These are phyloP conservation scores for Melipona quadrifasciata DNA, from an alignment of 1,140 invertebrate species.

Conservation along the genomic window DNA sequence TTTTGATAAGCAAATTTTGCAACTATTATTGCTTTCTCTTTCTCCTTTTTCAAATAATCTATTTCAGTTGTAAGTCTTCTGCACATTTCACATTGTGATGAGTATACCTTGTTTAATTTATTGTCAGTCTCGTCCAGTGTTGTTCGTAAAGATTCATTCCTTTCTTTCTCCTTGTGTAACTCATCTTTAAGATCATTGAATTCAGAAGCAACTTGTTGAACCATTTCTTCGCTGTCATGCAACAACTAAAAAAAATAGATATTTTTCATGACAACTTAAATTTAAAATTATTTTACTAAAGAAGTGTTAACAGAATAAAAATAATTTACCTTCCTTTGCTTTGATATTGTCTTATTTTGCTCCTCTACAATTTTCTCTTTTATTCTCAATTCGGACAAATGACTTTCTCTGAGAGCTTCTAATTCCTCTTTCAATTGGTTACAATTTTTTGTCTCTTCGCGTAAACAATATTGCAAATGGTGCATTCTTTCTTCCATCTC, in stretches of 20 bases:
- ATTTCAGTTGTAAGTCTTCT: constrained; percentile 46
- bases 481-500: constrained; percentile 62
- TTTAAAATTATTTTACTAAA: constrained; percentile 4
- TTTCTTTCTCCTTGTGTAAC: constrained; percentile 61
- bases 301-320: not conserved
- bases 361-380: constrained; percentile 71
- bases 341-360: constrained; percentile 68
- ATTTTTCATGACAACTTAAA: not conserved
- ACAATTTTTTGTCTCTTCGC: constrained; percentile 55
- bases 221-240: constrained; percentile 65
- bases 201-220: constrained; percentile 63
- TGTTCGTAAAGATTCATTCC: constrained; percentile 55
- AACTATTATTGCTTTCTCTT: constrained; percentile 59
- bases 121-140: constrained; percentile 38
- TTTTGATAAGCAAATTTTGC: constrained; percentile 66
- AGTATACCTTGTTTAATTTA: constrained; percentile 35
- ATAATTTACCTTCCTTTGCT: constrained; percentile 66
- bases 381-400: constrained; percentile 66
- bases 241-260: constrained; percentile 61
- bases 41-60: constrained; percentile 54
- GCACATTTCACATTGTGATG: constrained; percentile 56
- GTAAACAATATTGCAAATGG: constrained; percentile 55
- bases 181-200: constrained; percentile 63
- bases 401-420: constrained; percentile 60
- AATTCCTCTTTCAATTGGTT: constrained; percentile 60